Evolutionary conservation across 1,140 invertebrate species (phyloP).

Genomic region (Antheraea pernyi): DNA sequence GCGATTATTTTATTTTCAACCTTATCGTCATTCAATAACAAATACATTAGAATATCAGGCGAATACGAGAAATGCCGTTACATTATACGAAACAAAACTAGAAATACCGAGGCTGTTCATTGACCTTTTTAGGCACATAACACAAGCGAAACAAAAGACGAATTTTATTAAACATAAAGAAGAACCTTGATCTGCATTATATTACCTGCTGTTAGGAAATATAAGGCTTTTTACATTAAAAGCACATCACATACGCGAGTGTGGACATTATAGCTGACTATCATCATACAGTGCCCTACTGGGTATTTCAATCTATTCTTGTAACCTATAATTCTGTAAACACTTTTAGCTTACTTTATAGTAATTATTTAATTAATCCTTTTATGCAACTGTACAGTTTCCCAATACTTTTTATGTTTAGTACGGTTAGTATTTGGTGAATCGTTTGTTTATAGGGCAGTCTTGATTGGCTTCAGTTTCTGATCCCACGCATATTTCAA

Average conservation of each 20-base stretch:
- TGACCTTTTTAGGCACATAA: conserved; percentile 76
- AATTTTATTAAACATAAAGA: conserved; percentile 65
- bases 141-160: conserved; percentile 73
- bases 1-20: conserved; percentile 45
- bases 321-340: no score
- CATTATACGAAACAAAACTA: conserved; percentile 52
- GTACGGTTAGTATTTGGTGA: no score
- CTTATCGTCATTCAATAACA: conserved; percentile 48
- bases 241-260: background rate
- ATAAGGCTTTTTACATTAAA: background rate
- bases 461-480: no score
- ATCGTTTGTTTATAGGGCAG: no score
- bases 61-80: conserved; percentile 45
- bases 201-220: conserved; percentile 36
- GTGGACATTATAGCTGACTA: background rate
- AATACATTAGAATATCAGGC: conserved; percentile 34
- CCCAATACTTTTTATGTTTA: no score
- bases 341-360: no score
- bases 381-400: no score
- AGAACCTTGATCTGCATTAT: conserved; percentile 65
- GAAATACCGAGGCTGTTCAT: conserved; percentile 77
- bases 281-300: no score
- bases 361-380: no score
- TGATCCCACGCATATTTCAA: no score
- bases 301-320: no score